Conservation (phyloP, 2,113 vertebrate species). For the Elgaria multicarinata region DNA sequence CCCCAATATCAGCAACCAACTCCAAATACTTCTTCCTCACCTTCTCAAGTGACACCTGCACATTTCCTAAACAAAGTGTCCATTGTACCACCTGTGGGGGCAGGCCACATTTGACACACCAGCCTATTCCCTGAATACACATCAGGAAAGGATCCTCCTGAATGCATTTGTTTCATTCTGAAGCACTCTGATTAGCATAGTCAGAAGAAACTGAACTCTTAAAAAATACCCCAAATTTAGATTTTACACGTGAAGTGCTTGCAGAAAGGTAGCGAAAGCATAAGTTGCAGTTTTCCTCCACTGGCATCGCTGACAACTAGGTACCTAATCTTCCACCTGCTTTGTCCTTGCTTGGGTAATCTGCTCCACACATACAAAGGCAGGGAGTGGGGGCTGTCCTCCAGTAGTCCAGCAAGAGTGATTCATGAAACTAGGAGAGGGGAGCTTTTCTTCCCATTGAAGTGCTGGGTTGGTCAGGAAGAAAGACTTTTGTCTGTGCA, state of each 20-base stretch:
- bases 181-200: background rate
- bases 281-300: background rate
- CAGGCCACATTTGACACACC: background rate
- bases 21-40: constrained; percentile 26
- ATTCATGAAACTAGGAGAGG: background rate
- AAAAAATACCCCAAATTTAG: background rate
- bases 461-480: background rate
- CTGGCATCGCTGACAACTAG: background rate
- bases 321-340: background rate
- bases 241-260: background rate
- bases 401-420: background rate
- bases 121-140: background rate
- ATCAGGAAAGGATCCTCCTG: background rate
- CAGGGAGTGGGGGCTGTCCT: too few species aligned
- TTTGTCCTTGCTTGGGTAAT: background rate
- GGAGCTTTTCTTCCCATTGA: background rate
- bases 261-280: background rate
- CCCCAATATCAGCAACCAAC: constrained; percentile 7
- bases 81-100: background rate
- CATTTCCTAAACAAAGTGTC: background rate
- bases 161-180: background rate
- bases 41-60: background rate
- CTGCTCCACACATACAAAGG: background rate
- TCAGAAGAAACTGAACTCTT: background rate
- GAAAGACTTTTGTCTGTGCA: background rate